Conservation (phyloP, 2,797 vertebrate genomes). For the Tarsius wallacei region DNA sequence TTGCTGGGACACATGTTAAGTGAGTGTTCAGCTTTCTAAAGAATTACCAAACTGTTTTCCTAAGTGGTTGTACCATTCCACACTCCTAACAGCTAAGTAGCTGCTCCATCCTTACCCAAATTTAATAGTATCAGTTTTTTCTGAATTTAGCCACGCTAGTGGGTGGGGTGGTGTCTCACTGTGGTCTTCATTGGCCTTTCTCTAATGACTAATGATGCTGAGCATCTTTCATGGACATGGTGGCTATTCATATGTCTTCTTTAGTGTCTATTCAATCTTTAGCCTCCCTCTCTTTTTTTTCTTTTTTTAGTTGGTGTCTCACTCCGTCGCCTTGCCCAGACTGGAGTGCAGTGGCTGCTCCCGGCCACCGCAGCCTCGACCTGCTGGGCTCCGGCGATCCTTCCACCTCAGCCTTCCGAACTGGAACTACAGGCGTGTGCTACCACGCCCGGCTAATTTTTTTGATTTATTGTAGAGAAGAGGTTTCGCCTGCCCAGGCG, state of each 20-base stretch:
- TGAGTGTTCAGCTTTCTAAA: not conserved
- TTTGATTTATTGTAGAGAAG: too few relatives aligned
- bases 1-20: not conserved
- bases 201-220: rapidly evolving
- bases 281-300: not conserved
- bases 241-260: not conserved
- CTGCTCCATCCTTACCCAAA: not conserved
- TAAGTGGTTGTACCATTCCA: not conserved
- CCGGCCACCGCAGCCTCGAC: too few relatives aligned
- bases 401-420: too few relatives aligned
- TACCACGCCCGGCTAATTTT: too few relatives aligned
- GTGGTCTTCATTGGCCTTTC: rapidly evolving
- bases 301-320: too few relatives aligned
- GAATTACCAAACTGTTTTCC: not conserved
- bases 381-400: too few relatives aligned
- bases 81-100: rapidly evolving
- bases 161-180: rapidly evolving
- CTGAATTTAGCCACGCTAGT: rapidly evolving
- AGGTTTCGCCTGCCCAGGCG: too few relatives aligned
- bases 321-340: too few relatives aligned
- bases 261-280: not conserved
- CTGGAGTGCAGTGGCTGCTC: too few relatives aligned
- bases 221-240: rapidly evolving
- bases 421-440: too few relatives aligned
- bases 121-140: rapidly evolving